Base-by-base conservation (phyloP, 2,888 invertebrate species). In the Acleris sparsana region DNA sequence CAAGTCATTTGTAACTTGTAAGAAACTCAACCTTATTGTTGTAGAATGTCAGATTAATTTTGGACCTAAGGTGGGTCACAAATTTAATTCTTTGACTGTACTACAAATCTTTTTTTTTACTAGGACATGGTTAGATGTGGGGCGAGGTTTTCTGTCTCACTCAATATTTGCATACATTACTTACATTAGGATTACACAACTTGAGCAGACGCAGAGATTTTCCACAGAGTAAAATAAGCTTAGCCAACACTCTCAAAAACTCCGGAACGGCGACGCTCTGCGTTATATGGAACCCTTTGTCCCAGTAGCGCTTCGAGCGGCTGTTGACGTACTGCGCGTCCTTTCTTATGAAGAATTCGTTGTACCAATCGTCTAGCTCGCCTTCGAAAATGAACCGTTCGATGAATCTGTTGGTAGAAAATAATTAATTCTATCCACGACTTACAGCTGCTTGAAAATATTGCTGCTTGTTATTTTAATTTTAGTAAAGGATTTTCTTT, bases 371-470 rank as follows among this genome's bases (percentile, higher is more conserved):
- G 69, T 96, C 95, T 17, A 98, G 88, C 60, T 94, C 94, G 0
- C 98, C 98, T 80, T 97, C 96, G 77, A 97, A 96, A 68, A 98
- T 94, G 95, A 98, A 98, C 67, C 95, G 94, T 78, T 96, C 95
- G 44, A 98, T 93, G 79, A 96, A 95, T 67, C 95, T 94, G 77
- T 22, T 44, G n/a, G 7, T 33, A 33, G 49, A 20, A 18, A 16
- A 7, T 29, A 13, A 18, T 43, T 20, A 29, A 1, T 2, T 44
- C 44, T 17, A 46, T n/a, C n/a, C n/a, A 6, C 1, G 0, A 44
- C 44, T 16, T 16, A 6, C n/a, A 1, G 44, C n/a, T 16, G 44
- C 44, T n/a, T 44, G 13, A 16, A 16, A 43, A 43, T 43, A 43
- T 13, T 11, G 39, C 39, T 39, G 39, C 22, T 22, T 7, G 25